These are phyloP conservation scores for Eulacestoma nigropectus DNA, from an alignment of 2,113 vertebrate genomes.

Conservation along the genomic window DNA sequence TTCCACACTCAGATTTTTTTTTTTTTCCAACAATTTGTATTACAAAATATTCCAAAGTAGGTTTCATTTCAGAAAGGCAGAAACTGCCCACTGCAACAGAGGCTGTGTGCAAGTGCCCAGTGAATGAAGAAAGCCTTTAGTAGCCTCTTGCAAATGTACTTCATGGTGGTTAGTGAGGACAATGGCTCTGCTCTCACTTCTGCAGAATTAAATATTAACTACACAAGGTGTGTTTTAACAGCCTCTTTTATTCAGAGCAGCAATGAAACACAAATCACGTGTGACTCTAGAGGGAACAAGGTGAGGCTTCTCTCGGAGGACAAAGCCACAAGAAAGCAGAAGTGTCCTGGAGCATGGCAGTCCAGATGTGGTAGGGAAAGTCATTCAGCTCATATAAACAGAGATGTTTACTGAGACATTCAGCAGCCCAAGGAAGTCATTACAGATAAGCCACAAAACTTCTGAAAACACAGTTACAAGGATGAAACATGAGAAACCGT, in stretches of 20 bases:
- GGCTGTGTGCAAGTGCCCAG: neutral
- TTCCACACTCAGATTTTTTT: neutral
- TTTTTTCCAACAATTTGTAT: neutral
- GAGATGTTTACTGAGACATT: neutral
- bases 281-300: neutral
- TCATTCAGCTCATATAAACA: neutral
- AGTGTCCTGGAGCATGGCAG: neutral
- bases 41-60: neutral
- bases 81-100: neutral
- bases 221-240: neutral
- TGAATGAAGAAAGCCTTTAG: neutral
- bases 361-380: neutral
- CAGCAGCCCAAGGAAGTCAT: neutral
- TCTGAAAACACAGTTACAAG: neutral
- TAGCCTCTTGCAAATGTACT: conserved; percentile 38
- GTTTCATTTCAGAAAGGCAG: neutral
- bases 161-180: conserved; percentile 10
- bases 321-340: neutral
- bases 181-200: conserved; percentile 38
- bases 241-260: neutral
- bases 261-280: neutral
- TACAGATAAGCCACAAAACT: neutral
- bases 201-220: conserved; percentile 1
- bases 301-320: neutral
- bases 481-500: neutral